Evolutionary conservation across 2,888 invertebrate species (phyloP).

Genomic region (Drosophila quinaria): DNA sequence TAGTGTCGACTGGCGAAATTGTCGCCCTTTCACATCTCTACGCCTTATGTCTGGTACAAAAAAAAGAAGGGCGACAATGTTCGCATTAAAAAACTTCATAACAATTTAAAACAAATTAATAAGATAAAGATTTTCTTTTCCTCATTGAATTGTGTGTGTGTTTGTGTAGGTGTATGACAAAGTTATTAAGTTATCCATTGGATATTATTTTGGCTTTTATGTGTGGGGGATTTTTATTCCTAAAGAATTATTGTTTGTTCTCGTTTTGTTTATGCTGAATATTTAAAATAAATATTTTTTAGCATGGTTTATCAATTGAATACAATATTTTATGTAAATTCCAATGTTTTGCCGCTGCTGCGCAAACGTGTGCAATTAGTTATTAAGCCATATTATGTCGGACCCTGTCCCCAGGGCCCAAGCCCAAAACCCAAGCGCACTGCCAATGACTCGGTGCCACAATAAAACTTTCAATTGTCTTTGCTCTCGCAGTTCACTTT

Average conservation of each 20-base stretch:
- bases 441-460: constrained; percentile 32
- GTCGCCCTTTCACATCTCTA: constrained; percentile 32
- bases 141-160: constrained; percentile 17
- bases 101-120: constrained; percentile 80
- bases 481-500: constrained; percentile 18
- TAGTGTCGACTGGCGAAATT: constrained; percentile 75
- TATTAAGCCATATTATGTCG: constrained; percentile 56
- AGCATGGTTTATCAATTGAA: constrained; percentile 58
- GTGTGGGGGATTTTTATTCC: constrained; percentile 22
- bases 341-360: constrained; percentile 47
- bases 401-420: constrained; percentile 41
- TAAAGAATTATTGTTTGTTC: constrained; percentile 33
- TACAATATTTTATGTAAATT: constrained; percentile 69
- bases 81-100: constrained; percentile 75
- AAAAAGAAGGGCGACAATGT: constrained; percentile 41
- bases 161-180: constrained; percentile 39
- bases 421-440: constrained; percentile 34
- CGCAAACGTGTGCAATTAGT: constrained; percentile 72
- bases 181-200: constrained; percentile 54
- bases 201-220: constrained; percentile 67
- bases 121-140: constrained; percentile 65
- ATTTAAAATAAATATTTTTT: constrained; percentile 60
- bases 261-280: constrained; percentile 50
- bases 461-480: constrained; percentile 28
- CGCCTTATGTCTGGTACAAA: constrained; percentile 8